Evolutionary conservation across 2,113 vertebrate genomes (phyloP).

Genomic region (Bungarus multicinctus): DNA sequence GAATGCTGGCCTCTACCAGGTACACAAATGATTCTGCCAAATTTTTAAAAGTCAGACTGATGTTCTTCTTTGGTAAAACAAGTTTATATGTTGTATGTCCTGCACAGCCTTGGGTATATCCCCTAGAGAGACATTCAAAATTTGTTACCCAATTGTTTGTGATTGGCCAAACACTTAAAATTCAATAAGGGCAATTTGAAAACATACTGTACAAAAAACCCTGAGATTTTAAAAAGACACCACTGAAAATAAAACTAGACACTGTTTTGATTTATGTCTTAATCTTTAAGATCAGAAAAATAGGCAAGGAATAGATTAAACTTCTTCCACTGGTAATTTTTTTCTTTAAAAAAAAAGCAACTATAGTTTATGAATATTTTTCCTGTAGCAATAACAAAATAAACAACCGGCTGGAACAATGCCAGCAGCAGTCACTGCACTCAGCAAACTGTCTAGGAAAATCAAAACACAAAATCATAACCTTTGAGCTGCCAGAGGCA

Average conservation of each 20-base stretch:
- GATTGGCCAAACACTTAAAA: not conserved
- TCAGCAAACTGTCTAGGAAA: constrained; percentile 36
- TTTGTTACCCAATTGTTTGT: not conserved
- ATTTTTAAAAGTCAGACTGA: not conserved
- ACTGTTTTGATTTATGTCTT: not conserved
- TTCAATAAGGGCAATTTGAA: not conserved
- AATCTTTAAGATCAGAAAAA: constrained; percentile 22
- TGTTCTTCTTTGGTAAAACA: not conserved
- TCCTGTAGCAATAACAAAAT: constrained; percentile 51
- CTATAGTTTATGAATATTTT: constrained; percentile 48
- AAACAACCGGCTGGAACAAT: constrained; percentile 43
- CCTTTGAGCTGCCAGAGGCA: constrained; percentile 5
- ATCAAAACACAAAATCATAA: constrained; percentile 35
- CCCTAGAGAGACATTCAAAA: not conserved
- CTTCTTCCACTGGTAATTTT: constrained; percentile 42
- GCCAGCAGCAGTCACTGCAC: constrained; percentile 32
- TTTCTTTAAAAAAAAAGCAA: constrained; percentile 3
- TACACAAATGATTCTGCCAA: not conserved
- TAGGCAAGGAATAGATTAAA: constrained; percentile 32
- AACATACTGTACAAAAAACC: not conserved
- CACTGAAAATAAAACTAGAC: constrained; percentile 2
- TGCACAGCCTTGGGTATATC: not conserved
- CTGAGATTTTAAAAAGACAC: not conserved
- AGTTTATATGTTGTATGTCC: not conserved
- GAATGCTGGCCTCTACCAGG: not conserved